A percentile compares a stretch with the other conserved stretches of the same genome.
Evolutionary conservation across 2,113 vertebrate species (phyloP).

Genomic region (Empidonax alnorum): DNA sequence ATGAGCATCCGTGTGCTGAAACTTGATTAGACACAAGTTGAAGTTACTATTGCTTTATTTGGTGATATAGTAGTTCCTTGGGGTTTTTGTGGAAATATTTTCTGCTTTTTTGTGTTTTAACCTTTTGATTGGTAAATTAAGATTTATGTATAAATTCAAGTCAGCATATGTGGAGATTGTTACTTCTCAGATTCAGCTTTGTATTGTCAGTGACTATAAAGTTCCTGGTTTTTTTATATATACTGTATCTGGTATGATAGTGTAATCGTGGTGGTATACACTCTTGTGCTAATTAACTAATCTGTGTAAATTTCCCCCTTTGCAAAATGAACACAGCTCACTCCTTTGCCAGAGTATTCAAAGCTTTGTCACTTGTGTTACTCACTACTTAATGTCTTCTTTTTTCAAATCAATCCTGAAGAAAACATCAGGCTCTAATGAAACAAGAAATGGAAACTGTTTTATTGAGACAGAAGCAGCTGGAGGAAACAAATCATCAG

Average conservation of each 20-base stretch:
- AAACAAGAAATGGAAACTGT: slow-evolving; percentile 96
- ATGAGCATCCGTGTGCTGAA: neutral
- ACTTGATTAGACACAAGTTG: neutral
- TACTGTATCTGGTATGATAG: neutral
- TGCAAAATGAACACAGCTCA: neutral
- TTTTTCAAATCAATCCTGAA: slow-evolving; percentile 62
- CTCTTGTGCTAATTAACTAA: neutral
- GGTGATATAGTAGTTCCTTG: neutral
- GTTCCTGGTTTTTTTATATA: neutral
- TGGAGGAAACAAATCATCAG: slow-evolving; percentile 92
- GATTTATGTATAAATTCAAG: neutral
- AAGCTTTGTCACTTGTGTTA: neutral
- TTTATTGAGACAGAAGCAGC: slow-evolving; percentile 89
- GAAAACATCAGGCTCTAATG: slow-evolving; percentile 90
- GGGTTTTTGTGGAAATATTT: neutral
- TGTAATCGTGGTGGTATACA: neutral
- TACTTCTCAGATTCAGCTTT: neutral
- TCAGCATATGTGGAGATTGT: neutral
- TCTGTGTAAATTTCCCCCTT: neutral
- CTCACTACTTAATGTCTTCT: neutral
- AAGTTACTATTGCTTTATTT: neutral
- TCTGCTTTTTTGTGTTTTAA: neutral
- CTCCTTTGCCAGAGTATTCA: neutral
- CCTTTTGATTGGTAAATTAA: neutral
- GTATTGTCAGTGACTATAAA: neutral